Evolutionary conservation across 1,140 invertebrate species (phyloP).

Genomic region (Heliconius melpomene): DNA sequence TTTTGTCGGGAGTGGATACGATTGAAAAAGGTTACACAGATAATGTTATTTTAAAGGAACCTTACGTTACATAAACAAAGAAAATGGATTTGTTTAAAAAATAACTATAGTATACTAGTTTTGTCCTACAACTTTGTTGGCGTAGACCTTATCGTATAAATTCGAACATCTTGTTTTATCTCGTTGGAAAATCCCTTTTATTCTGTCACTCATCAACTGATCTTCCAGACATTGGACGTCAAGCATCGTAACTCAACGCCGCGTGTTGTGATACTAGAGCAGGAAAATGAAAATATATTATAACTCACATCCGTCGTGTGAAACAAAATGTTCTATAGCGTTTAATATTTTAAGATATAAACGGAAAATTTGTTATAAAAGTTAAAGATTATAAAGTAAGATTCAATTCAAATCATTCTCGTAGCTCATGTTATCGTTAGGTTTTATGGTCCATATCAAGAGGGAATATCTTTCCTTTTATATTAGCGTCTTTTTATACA

Average conservation of each 20-base stretch:
- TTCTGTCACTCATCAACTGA: too few species aligned
- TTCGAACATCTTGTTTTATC: too few species aligned
- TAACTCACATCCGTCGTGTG: too few species aligned
- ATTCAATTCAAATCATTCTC: neutral
- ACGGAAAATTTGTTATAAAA: neutral
- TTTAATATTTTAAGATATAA: neutral
- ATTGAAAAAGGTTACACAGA: neutral
- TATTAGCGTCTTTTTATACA: neutral
- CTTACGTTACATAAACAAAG: neutral
- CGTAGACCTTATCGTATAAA: too few species aligned
- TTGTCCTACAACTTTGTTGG: too few species aligned
- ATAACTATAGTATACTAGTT: too few species aligned
- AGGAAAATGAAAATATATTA: too few species aligned
- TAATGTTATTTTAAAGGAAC: constrained; percentile 5
- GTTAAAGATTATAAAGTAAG: neutral
- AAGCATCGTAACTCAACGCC: too few species aligned
- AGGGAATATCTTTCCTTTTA: neutral
- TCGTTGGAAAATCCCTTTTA: too few species aligned
- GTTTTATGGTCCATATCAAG: neutral
- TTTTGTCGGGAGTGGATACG: neutral
- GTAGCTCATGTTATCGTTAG: neutral
- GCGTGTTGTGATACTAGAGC: too few species aligned
- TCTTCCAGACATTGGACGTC: too few species aligned
- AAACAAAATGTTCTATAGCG: too few species aligned
- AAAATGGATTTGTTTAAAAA: neutral